phyloP scores from a whole-genome alignment of 2,113 vertebrate species.

The Rhinogobius similis region DNA sequence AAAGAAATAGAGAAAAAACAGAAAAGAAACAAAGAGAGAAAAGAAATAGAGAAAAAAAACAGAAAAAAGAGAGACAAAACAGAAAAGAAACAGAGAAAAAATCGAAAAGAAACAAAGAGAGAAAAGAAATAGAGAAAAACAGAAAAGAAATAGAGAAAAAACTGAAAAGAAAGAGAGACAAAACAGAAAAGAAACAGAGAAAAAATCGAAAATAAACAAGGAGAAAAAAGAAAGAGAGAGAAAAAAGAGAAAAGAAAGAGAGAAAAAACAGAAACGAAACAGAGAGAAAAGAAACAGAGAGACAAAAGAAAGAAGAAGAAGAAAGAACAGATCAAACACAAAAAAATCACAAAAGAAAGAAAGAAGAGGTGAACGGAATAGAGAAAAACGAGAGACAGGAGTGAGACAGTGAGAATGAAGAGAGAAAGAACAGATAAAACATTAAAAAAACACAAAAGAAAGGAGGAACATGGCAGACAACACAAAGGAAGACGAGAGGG shows the following conservation, averaged over 20 bases:
- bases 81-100: slow-evolving; percentile 9
- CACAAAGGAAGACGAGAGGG: neutral
- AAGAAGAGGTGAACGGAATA: neutral
- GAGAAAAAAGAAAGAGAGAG: neutral
- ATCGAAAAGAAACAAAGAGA: slow-evolving; percentile 48
- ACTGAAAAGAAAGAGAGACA: slow-evolving; percentile 50
- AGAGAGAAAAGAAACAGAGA: slow-evolving; percentile 43
- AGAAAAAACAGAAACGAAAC: neutral
- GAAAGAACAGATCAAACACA: too few relatives aligned
- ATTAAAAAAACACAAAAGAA: too few relatives aligned
- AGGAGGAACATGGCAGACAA: too few relatives aligned
- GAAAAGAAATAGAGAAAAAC: slow-evolving; percentile 13
- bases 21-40: too few relatives aligned
- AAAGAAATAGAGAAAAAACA: neutral
- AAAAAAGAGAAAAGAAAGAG: slow-evolving; percentile 43
- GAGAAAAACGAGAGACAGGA: neutral
- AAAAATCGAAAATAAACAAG: slow-evolving; percentile 2
- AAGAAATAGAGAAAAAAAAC: too few relatives aligned
- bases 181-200: slow-evolving; percentile 47
- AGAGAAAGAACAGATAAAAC: too few relatives aligned
- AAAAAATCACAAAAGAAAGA: neutral
- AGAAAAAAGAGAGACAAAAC: slow-evolving; percentile 6
- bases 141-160: too few relatives aligned
- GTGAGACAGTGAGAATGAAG: neutral
- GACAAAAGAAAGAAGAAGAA: slow-evolving; percentile 14